These are phyloP conservation scores for Clivina fossor DNA, from an alignment of 2,888 invertebrate genomes.

Conservation along the genomic window DNA sequence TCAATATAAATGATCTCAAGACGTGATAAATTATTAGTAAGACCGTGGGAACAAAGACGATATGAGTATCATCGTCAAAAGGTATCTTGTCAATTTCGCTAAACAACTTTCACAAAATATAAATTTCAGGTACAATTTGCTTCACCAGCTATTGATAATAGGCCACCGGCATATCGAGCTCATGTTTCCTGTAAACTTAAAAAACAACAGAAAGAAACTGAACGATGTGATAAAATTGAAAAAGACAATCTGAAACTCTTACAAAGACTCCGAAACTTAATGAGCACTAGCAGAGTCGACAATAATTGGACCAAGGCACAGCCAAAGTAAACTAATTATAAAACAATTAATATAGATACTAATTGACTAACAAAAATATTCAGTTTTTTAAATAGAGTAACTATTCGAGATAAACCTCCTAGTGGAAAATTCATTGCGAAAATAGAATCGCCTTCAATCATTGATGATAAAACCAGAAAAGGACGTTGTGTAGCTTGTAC, in stretches of 20 bases:
- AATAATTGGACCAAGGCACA: constrained; percentile 67
- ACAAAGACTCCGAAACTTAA: constrained; percentile 67
- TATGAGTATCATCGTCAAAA: constrained; percentile 71
- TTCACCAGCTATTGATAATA: constrained; percentile 67
- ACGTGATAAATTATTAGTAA: constrained; percentile 68
- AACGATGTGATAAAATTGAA: constrained; percentile 65
- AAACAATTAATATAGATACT: not conserved
- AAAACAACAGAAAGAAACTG: constrained; percentile 68
- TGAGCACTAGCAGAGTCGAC: constrained; percentile 66
- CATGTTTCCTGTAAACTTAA: constrained; percentile 71
- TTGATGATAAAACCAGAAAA: constrained; percentile 41
- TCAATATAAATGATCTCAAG: constrained; percentile 63
- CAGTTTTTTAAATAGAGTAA: constrained; percentile 43
- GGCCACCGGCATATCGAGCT: constrained; percentile 62
- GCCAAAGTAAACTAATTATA: constrained; percentile 56
- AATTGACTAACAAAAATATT: constrained; percentile 13
- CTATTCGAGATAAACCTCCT: constrained; percentile 36
- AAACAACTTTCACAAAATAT: no score
- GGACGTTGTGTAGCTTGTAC: constrained; percentile 47
- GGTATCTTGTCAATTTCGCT: constrained; percentile 51
- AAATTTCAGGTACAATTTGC: constrained; percentile 65
- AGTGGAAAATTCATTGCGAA: constrained; percentile 13
- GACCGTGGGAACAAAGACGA: constrained; percentile 70
- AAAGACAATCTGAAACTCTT: constrained; percentile 69
- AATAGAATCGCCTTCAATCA: constrained; percentile 10